Conservation (phyloP, 2,113 vertebrate species). For the Rhynchomys soricoides region DNA sequence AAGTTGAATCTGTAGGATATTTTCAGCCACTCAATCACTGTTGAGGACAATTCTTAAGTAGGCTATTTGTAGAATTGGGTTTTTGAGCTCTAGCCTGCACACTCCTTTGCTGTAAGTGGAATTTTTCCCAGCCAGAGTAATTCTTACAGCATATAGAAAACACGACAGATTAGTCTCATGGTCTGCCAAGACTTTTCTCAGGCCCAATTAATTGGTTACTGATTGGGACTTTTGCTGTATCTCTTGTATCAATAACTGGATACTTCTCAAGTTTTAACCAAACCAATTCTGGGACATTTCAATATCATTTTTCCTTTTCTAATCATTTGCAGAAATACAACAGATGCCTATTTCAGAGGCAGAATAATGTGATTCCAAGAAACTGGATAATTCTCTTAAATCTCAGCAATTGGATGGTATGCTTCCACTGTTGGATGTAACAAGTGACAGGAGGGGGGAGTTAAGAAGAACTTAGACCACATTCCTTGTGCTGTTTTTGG, state of each 20-base stretch:
- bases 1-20: neutral
- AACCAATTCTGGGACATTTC: conserved; percentile 10
- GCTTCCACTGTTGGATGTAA: neutral
- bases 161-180: neutral
- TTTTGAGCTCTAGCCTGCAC: neutral
- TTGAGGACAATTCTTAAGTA: neutral
- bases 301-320: conserved; percentile 4
- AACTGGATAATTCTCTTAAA: neutral
- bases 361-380: neutral
- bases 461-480: neutral
- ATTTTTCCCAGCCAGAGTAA: neutral
- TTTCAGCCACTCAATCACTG: neutral
- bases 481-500: conserved; percentile 18
- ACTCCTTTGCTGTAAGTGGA: neutral
- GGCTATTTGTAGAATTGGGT: neutral
- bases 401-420: neutral
- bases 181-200: neutral
- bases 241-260: neutral
- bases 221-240: neutral
- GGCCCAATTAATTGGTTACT: neutral
- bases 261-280: conserved; percentile 9
- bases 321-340: neutral
- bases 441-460: neutral
- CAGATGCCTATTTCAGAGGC: neutral
- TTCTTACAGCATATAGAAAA: neutral